phyloP scores from a whole-genome alignment of 2,888 invertebrate species.

The Hydrotaea cyrtoneurina region DNA sequence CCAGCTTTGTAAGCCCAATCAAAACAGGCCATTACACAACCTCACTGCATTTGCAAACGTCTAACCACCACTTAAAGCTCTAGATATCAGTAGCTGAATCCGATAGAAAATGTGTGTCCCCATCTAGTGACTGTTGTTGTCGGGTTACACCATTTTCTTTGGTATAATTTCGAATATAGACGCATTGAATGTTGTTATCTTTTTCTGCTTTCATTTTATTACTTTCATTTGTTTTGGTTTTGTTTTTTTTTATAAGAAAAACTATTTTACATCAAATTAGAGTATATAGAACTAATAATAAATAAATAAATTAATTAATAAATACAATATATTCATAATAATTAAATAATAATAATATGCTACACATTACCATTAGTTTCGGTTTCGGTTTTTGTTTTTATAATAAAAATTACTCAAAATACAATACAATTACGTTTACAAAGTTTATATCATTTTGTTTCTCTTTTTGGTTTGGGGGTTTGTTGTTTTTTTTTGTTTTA shows the following conservation, averaged over 20 bases:
- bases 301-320: constrained; percentile 63
- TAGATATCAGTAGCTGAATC: too few species aligned
- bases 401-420: constrained; percentile 62
- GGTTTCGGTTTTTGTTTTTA: constrained; percentile 26
- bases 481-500: too few species aligned
- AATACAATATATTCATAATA: constrained; percentile 64
- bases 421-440: constrained; percentile 62
- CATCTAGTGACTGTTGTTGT: too few species aligned
- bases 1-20: too few species aligned
- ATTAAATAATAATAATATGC: constrained; percentile 66
- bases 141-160: too few species aligned
- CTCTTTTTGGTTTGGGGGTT: not conserved
- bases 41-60: too few species aligned
- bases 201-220: constrained; percentile 57
- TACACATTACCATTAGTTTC: constrained; percentile 62
- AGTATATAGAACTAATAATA: constrained; percentile 76
- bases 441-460: constrained; percentile 43
- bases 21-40: too few species aligned
- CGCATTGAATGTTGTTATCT: not conserved
- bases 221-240: constrained; percentile 71
- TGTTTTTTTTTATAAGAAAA: constrained; percentile 78
- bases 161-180: not conserved
- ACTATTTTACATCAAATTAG: constrained; percentile 79
- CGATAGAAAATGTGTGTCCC: too few species aligned
- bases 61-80: too few species aligned